Percentiles rank a stretch among this genome's conserved stretches.
Conservation (phyloP, 2,797 vertebrate genomes). For the Decapterus maruadsi region DNA sequence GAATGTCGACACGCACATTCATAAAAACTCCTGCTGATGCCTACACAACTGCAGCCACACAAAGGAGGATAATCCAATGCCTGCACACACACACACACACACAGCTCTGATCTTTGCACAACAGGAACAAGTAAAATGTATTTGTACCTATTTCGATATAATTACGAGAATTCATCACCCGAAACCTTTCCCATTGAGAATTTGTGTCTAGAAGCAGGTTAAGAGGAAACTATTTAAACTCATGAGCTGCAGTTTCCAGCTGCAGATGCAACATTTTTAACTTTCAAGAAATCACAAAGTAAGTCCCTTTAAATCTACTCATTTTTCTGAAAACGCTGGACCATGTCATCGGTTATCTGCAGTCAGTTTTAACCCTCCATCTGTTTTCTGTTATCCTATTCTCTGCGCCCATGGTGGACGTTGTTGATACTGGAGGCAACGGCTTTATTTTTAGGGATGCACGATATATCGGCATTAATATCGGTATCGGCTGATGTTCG, state of each 20-base stretch:
- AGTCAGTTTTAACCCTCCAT: too few relatives aligned
- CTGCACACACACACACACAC: conserved; percentile 15
- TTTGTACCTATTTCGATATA: conserved; percentile 1
- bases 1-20: neutral
- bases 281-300: neutral
- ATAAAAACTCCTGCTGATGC: neutral
- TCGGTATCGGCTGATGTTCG: too few relatives aligned
- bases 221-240: neutral
- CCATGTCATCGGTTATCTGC: too few relatives aligned
- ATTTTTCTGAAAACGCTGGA: neutral
- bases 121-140: conserved; percentile 12
- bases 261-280: neutral
- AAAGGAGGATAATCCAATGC: conserved; percentile 6
- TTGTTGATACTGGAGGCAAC: too few relatives aligned
- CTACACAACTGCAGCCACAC: conserved; percentile 20
- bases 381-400: too few relatives aligned
- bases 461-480: too few relatives aligned
- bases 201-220: neutral
- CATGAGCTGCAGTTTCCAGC: neutral
- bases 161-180: conserved; percentile 19
- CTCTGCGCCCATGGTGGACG: too few relatives aligned
- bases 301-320: neutral
- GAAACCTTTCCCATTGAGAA: neutral
- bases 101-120: conserved; percentile 1
- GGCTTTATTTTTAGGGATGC: too few relatives aligned